A percentile compares a stretch with the other conserved stretches of the same genome.
phyloP scores from a whole-genome alignment of 2,888 invertebrate species.

The Bombylius discolor region DNA sequence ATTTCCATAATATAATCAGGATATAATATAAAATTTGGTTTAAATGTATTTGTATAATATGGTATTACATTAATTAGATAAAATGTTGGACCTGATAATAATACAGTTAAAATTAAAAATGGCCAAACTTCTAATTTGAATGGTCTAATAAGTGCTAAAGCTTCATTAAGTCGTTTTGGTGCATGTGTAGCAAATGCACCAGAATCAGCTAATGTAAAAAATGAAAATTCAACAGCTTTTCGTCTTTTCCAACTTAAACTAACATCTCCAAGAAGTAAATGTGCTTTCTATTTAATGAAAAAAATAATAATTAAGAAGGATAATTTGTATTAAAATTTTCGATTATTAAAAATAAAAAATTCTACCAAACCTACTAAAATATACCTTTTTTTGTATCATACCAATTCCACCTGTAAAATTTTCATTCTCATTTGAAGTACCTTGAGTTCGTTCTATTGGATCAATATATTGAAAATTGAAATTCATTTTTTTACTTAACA shows the following conservation, averaged over 20 bases:
- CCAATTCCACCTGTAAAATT: slow-evolving; percentile 60
- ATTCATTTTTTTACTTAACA: slow-evolving; percentile 53
- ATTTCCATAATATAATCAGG: slow-evolving; percentile 31
- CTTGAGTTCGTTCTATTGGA: slow-evolving; percentile 60
- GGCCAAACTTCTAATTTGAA: slow-evolving; percentile 69
- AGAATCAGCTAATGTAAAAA: slow-evolving; percentile 61
- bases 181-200: slow-evolving; percentile 66
- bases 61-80: slow-evolving; percentile 55
- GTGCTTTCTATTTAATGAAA: slow-evolving; percentile 42
- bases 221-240: slow-evolving; percentile 61
- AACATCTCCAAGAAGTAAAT: slow-evolving; percentile 62
- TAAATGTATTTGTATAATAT: slow-evolving; percentile 17
- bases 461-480: slow-evolving; percentile 60
- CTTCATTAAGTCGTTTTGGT: slow-evolving; percentile 58
- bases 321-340: neutral
- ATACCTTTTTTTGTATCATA: slow-evolving; percentile 53
- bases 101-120: slow-evolving; percentile 47
- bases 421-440: slow-evolving; percentile 38
- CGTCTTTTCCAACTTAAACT: slow-evolving; percentile 59
- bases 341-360: neutral
- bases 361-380: too few species aligned
- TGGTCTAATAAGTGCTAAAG: slow-evolving; percentile 57
- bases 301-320: neutral
- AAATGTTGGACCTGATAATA: slow-evolving; percentile 54
- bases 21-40: slow-evolving; percentile 14